Percentiles rank a stretch among this genome's conserved stretches.
Conservation (phyloP, 2,113 vertebrate species). For the Uria lomvia region DNA sequence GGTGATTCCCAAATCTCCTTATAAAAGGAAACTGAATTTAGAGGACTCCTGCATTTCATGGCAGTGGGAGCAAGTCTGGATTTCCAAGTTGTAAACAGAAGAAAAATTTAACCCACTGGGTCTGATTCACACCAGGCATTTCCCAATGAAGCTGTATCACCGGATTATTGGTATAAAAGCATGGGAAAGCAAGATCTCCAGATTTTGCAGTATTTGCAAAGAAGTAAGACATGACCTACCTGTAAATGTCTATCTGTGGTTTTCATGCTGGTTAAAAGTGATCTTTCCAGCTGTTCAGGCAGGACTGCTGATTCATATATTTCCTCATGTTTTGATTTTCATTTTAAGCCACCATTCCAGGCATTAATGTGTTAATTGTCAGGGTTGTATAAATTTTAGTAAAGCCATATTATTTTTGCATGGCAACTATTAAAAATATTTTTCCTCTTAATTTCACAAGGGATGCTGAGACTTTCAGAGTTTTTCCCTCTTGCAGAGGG, state of each 20-base stretch:
- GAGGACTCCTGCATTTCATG: neutral
- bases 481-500: slow-evolving; percentile 76
- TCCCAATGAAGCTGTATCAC: neutral
- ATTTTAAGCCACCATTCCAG: slow-evolving; percentile 43
- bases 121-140: neutral
- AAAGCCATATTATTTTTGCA: slow-evolving; percentile 77
- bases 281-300: slow-evolving; percentile 10
- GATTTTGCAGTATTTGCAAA: slow-evolving; percentile 46
- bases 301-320: slow-evolving; percentile 33
- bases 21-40: neutral
- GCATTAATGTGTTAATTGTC: slow-evolving; percentile 75
- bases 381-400: slow-evolving; percentile 76
- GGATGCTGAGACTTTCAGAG: slow-evolving; percentile 77
- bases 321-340: neutral
- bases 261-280: slow-evolving; percentile 40
- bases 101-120: neutral
- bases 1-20: neutral
- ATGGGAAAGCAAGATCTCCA: slow-evolving; percentile 47
- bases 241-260: slow-evolving; percentile 19
- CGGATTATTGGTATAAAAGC: neutral
- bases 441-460: slow-evolving; percentile 81
- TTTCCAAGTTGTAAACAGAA: neutral
- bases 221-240: slow-evolving; percentile 29
- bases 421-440: slow-evolving; percentile 82
- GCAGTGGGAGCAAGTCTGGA: neutral